Evolutionary conservation across 2,113 vertebrate species (phyloP), one percentile per base, ranked within the genome.

Genomic region (Glaucidium brasilianum): DNA sequence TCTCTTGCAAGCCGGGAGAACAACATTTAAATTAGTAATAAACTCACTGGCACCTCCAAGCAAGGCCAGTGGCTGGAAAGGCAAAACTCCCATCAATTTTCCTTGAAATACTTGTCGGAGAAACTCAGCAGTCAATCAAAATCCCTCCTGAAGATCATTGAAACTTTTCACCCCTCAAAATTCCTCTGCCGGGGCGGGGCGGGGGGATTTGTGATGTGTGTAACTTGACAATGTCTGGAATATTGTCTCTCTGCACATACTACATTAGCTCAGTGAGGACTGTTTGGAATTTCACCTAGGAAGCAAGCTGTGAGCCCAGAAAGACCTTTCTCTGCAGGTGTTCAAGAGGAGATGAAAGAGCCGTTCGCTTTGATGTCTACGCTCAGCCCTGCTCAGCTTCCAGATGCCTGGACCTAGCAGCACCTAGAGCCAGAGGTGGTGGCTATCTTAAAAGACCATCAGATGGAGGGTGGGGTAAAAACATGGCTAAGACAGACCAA

Each of bases 1-100:
- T 78, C n/a, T 74, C 72, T 67, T 86, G 37, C 67, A 94, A 80
- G 92, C 66, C 56, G 41, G 12, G 43, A 94, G 73, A 96, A 87
- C 60, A 96, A 78, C 77, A 91, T 88, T 85, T 92, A 79, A 92
- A 95, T 95, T 84, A 96, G 43, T 94, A 96, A 96, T 94, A 91
- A 94, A 85, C 64, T 91, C 82, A 77, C 47, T 53, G 17, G 39
- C 47, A 89, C 49, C 62, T 92, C 43, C 76, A 82, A 91, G 94
- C 60, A 96, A 95, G 80, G 76, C 79, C 64, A 94, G 69, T 92
- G 86, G 69, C 83, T 94, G 76, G 49, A 87, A 90, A 87, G 39
- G 73, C 45, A 92, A 63, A 94, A 69, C 30, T 91, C 60, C 11
- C 73, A 92, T 56, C 53, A 86, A 68, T 94, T 94, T 94, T 86